Evolutionary conservation across 2,113 vertebrate species (phyloP).

Genomic region (Hippocampus zosterae): DNA sequence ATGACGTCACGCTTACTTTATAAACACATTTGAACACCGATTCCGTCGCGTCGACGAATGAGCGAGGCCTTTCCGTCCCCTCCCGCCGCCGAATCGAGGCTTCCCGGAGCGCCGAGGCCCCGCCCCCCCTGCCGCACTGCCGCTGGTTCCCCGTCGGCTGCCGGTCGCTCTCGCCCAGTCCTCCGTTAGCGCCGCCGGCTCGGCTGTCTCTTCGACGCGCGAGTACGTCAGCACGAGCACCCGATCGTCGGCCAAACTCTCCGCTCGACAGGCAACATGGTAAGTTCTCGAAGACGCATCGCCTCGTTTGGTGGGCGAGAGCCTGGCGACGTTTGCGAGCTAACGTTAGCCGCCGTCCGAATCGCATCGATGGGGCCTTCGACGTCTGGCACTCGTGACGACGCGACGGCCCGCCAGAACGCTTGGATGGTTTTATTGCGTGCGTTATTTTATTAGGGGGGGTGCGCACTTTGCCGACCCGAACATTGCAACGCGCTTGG

Average conservation of each 20-base stretch:
- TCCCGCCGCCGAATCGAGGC: background rate
- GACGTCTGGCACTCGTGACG: background rate
- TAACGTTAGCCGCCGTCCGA: slow-evolving; percentile 3
- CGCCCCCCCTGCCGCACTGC: slow-evolving; percentile 3
- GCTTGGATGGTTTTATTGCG: background rate
- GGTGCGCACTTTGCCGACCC: too few species aligned
- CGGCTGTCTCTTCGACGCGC: background rate
- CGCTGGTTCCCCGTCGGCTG: background rate
- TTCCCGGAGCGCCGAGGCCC: background rate
- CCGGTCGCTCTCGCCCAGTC: background rate
- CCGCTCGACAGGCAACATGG: background rate
- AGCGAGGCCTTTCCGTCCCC: background rate
- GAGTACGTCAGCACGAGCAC: background rate
- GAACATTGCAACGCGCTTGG: background rate
- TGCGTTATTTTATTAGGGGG: background rate
- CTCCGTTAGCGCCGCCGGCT: background rate
- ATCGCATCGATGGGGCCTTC: background rate
- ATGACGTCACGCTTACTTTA: too few species aligned
- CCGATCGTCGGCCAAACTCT: background rate
- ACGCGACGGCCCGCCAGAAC: background rate
- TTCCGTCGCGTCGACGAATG: background rate
- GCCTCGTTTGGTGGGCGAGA: background rate
- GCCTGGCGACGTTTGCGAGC: background rate
- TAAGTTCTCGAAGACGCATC: background rate
- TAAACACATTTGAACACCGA: too few species aligned